Percentiles rank a stretch among this genome's conserved stretches.
Evolutionary conservation across 2,797 vertebrate species (phyloP).

Genomic region (Danionella dracula): DNA sequence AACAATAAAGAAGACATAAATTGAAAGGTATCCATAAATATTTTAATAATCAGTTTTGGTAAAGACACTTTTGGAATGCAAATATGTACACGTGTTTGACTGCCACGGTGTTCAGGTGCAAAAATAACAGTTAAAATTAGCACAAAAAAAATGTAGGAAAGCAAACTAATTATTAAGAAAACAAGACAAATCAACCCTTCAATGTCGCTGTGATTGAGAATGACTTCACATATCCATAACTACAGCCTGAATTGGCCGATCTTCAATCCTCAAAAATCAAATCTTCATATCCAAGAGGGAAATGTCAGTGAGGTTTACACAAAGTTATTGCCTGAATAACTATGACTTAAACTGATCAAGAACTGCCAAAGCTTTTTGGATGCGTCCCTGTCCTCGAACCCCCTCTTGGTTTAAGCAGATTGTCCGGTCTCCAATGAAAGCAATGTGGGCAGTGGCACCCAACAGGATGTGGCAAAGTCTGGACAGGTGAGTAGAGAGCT

Average conservation of each 20-base stretch:
- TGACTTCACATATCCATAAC: neutral
- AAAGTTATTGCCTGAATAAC: neutral
- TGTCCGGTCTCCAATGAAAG: constrained; percentile 60
- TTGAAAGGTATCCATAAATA: constrained; percentile 30
- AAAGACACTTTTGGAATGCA: constrained; percentile 24
- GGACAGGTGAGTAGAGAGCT: constrained; percentile 47
- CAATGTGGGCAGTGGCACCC: constrained; percentile 58
- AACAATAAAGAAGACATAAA: no score
- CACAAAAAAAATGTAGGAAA: neutral
- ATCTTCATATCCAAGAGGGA: neutral
- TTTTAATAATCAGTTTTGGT: constrained; percentile 33
- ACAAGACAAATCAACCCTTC: neutral
- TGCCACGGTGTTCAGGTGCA: constrained; percentile 7
- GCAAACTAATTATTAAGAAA: neutral
- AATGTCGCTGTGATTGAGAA: neutral
- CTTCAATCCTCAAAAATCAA: neutral
- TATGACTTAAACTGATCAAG: constrained; percentile 50
- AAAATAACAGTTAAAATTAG: neutral
- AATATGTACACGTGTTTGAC: constrained; percentile 23
- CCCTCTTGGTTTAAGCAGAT: constrained; percentile 54
- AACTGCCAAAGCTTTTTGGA: constrained; percentile 45
- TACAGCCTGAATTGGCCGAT: neutral
- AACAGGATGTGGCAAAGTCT: constrained; percentile 53
- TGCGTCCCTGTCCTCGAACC: constrained; percentile 37
- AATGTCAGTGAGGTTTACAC: neutral